Conservation (phyloP, 2,797 vertebrate genomes). For the Adelosebastes latens region DNA sequence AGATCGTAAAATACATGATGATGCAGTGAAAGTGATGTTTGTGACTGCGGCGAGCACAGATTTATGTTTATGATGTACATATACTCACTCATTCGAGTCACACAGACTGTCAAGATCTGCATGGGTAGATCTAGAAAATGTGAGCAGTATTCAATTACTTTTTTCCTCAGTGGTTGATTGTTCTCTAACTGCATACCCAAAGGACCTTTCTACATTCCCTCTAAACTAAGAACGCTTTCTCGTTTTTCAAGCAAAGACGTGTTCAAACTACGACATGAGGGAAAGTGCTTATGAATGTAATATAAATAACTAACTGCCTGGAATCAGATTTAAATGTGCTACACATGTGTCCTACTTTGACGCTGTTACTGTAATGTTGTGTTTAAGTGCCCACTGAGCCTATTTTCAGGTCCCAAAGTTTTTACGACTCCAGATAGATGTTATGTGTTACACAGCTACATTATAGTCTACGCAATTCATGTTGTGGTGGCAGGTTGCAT, state of each 20-base stretch:
- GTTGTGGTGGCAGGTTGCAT: neutral
- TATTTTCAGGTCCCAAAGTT: neutral
- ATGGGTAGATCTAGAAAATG: slow-evolving; percentile 86
- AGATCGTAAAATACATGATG: slow-evolving; percentile 26
- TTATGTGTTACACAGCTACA: neutral
- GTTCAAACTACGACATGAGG: slow-evolving; percentile 27
- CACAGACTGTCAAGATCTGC: slow-evolving; percentile 84
- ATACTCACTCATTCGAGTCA: slow-evolving; percentile 87
- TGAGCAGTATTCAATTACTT: slow-evolving; percentile 67
- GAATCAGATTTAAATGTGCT: neutral
- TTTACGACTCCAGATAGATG: neutral
- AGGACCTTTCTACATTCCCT: slow-evolving; percentile 5
- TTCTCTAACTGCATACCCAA: slow-evolving; percentile 15
- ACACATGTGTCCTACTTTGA: neutral
- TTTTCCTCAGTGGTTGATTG: neutral
- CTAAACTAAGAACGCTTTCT: slow-evolving; percentile 9
- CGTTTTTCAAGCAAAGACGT: neutral
- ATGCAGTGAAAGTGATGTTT: slow-evolving; percentile 22
- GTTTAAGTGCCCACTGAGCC: neutral
- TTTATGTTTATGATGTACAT: slow-evolving; percentile 41
- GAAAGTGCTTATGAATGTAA: neutral
- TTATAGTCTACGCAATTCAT: too few relatives aligned
- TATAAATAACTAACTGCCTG: neutral
- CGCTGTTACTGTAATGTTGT: neutral
- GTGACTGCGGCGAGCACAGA: neutral